Conservation (phyloP, 2,113 vertebrate genomes). For the Montifringilla adamsi region DNA sequence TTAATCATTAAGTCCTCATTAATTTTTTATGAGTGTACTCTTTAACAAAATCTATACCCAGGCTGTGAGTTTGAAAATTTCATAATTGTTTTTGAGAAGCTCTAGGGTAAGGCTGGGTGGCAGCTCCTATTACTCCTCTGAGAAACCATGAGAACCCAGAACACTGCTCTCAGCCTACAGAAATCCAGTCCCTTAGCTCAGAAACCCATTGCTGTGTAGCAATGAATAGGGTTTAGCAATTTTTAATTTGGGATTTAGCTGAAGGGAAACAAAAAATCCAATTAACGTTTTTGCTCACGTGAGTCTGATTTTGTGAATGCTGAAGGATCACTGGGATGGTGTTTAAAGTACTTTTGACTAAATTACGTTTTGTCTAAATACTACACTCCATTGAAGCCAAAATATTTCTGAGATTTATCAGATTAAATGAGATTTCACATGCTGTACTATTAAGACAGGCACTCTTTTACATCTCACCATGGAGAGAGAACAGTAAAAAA, state of each 20-base stretch:
- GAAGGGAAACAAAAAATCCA: constrained; percentile 24
- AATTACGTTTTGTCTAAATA: constrained; percentile 22
- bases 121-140: not conserved
- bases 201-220: not conserved
- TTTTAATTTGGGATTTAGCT: constrained; percentile 40
- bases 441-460: not conserved
- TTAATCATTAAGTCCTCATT: constrained; percentile 52
- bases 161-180: not conserved
- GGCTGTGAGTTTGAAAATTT: constrained; percentile 16
- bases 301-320: constrained; percentile 14
- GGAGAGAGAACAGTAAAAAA: not conserved
- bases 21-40: constrained; percentile 11
- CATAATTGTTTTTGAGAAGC: constrained; percentile 10
- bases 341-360: not conserved
- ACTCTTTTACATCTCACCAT: not conserved
- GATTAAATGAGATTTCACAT: constrained; percentile 18
- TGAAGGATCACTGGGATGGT: not conserved
- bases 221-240: not conserved
- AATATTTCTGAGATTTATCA: constrained; percentile 38
- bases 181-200: not conserved
- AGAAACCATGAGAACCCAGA: not conserved
- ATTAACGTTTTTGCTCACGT: constrained; percentile 10
- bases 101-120: not conserved
- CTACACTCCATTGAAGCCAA: not conserved
- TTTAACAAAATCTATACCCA: constrained; percentile 24